Evolutionary conservation across 2,888 invertebrate genomes (phyloP).

Genomic region (Deroplatys truncata): DNA sequence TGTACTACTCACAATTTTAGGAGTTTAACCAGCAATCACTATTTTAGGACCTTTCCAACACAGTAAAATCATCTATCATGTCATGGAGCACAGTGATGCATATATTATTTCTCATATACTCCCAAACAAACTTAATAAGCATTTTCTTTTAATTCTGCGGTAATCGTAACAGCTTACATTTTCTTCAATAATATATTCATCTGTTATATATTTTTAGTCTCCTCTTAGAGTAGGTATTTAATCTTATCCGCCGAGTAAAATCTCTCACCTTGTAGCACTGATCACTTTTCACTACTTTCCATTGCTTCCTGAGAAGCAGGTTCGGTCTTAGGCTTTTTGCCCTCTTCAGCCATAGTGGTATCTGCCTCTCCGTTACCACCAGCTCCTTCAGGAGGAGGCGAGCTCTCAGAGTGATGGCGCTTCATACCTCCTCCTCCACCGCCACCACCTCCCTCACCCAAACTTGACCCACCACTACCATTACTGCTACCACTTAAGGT

Average conservation of each 20-base stretch:
- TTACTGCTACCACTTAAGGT: neutral
- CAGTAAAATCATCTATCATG: no score
- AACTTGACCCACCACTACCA: neutral
- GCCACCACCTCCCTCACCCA: neutral
- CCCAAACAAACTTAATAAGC: no score
- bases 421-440: slow-evolving; percentile 16
- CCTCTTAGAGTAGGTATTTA: no score
- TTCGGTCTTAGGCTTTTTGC: slow-evolving; percentile 24
- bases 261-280: neutral
- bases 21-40: no score
- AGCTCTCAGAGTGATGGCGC: slow-evolving; percentile 25
- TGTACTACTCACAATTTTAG: no score
- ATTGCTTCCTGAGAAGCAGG: neutral
- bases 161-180: no score
- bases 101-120: no score
- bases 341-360: slow-evolving; percentile 18
- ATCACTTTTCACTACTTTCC: slow-evolving; percentile 24
- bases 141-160: no score
- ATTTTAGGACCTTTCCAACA: no score
- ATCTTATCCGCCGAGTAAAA: neutral
- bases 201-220: no score
- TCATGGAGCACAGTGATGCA: no score
- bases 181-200: no score
- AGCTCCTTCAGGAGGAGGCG: neutral
- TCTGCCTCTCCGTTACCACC: slow-evolving; percentile 15